Base-by-base conservation (phyloP, 2,888 invertebrate species). In the Phanerotoma sp. region DNA sequence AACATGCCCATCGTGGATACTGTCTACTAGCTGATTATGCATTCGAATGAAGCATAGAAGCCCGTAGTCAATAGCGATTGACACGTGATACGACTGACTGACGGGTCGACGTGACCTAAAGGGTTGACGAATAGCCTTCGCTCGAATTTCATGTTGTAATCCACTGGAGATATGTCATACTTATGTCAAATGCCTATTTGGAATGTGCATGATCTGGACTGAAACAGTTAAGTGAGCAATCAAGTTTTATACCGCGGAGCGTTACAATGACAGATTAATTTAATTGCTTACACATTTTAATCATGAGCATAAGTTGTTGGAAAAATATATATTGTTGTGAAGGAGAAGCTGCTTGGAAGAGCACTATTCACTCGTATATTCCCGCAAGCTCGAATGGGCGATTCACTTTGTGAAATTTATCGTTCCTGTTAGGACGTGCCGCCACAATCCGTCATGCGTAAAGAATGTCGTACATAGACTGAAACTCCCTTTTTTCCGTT, bases 111-210 rank as follows among this genome's bases (percentile, higher is more conserved):
- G 69, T 62, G 69, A 69, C 68, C 67, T 64, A 65, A 67, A 66
- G 66, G 68, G 64, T 68, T 72, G 73, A 72, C 73, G 68, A 64
- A 72, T 71, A 70, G 70, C 62, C 65, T 70, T 71, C 22, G 47
- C 55, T 37, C 35, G 49, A n/a, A 51, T 46, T 32, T 45, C 28
- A 11, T 18, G 38, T 49, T 60, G 58, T 60, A 57, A 62, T 63
- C 58, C 62, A 58, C 62, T 61, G 63, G 66, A 63, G 66, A 65
- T 63, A 60, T 63, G 63, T 66, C 68, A 66, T 62, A 60, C 64
- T 57, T 58, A 58, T 62, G 66, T 66, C 67, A 64, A 63, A 62
- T 62, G 57, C 61, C 62, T 63, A 61, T 62, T 49, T 38, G 18
- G 51, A 50, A 22, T 35, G n/a, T 13, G 41, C 21, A 50, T 41